Percentiles rank a stretch among this genome's conserved stretches.
Evolutionary conservation across 30 jellyfish, hydroid and myxozoan species (phyloP).

Genomic region (Rhopilema esculentum): DNA sequence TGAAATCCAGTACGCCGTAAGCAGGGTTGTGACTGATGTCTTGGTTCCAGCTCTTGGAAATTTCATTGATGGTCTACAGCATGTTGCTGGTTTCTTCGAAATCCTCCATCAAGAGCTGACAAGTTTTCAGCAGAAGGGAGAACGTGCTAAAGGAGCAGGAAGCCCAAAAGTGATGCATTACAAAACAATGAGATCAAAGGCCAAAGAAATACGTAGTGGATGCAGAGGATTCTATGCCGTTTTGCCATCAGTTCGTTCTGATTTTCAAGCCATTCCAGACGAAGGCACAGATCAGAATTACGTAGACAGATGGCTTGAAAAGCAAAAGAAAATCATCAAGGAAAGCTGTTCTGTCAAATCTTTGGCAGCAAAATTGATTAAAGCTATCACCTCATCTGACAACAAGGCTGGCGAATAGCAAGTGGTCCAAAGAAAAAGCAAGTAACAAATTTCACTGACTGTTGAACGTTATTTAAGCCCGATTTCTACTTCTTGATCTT

Average conservation of each 20-base stretch:
- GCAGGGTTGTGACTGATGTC: neutral
- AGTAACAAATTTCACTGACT: too few species aligned
- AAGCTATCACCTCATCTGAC: too few species aligned
- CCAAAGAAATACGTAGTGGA: too few species aligned
- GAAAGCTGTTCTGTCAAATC: too few species aligned
- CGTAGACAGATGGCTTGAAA: constrained; percentile 39
- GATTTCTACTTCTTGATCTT: too few species aligned
- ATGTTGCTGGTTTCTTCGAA: constrained; percentile 40
- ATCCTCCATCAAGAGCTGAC: constrained; percentile 4
- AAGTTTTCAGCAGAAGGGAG: constrained; percentile 11
- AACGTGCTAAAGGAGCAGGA: constrained; percentile 1
- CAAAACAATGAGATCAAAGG: constrained; percentile 27
- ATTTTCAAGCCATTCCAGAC: constrained; percentile 19
- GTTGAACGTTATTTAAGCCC: too few species aligned
- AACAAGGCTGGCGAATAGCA: too few species aligned
- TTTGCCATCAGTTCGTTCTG: constrained; percentile 25
- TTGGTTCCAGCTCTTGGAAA: constrained; percentile 42
- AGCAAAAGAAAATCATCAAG: too few species aligned
- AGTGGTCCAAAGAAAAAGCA: too few species aligned
- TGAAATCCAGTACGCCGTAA: neutral
- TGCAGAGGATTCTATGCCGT: constrained; percentile 18
- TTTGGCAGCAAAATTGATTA: too few species aligned
- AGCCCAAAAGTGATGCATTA: constrained; percentile 18
- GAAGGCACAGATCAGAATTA: constrained; percentile 44
- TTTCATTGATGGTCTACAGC: constrained; percentile 7